Percentiles rank a stretch among this genome's conserved stretches.
These are phyloP conservation scores for Cydia pomonella DNA, from an alignment of 1,140 invertebrate genomes.

Conservation along the genomic window DNA sequence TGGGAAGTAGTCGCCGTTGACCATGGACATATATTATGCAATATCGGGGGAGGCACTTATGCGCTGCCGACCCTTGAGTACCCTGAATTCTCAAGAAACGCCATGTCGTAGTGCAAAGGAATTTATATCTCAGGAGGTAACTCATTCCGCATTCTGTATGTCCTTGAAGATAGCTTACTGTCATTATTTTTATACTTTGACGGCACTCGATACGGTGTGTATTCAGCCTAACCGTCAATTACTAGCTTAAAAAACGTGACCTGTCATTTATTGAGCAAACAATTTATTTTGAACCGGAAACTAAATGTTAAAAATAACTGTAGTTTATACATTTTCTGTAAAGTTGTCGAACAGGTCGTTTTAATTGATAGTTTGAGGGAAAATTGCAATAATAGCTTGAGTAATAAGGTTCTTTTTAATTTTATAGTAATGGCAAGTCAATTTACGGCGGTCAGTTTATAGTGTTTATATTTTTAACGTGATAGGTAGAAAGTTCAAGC, in stretches of 20 bases:
- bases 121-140: too few relatives aligned
- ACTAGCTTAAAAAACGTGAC: slow-evolving; percentile 9
- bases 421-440: neutral
- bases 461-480: neutral
- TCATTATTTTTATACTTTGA: too few relatives aligned
- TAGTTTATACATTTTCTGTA: neutral
- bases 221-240: neutral
- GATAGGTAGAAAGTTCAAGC: neutral
- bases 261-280: slow-evolving; percentile 19
- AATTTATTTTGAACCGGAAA: slow-evolving; percentile 7
- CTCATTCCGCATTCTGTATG: too few relatives aligned
- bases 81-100: too few relatives aligned
- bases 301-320: slow-evolving; percentile 14
- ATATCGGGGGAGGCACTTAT: too few relatives aligned
- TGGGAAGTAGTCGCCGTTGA: too few relatives aligned
- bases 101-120: too few relatives aligned
- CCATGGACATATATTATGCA: too few relatives aligned
- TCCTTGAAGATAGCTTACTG: too few relatives aligned
- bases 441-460: neutral
- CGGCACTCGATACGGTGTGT: neutral
- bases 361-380: neutral
- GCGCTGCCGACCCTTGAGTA: too few relatives aligned
- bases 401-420: neutral
- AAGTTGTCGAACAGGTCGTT: neutral
- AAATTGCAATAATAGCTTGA: neutral